phyloP scores from a whole-genome alignment of 2,113 vertebrate genomes.

The Agapornis roseicollis region DNA sequence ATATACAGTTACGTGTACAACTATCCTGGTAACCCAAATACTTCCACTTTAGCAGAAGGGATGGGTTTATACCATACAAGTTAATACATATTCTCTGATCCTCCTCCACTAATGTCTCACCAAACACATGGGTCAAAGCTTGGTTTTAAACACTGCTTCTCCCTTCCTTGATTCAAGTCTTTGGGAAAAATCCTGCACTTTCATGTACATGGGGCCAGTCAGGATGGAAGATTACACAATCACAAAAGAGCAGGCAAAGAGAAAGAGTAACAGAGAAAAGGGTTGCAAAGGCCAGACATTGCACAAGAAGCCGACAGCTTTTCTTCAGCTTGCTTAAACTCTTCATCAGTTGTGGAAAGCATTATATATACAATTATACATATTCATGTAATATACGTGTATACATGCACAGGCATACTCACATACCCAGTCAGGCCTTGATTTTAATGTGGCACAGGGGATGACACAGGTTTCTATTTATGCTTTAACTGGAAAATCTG shows the following conservation, averaged over 20 bases:
- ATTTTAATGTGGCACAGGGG: slow-evolving; percentile 22
- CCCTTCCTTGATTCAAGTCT: not conserved
- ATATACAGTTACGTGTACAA: not conserved
- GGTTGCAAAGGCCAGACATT: not conserved
- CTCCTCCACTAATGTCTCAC: not conserved
- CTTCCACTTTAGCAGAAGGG: not conserved
- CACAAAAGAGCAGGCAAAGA: slow-evolving; percentile 1
- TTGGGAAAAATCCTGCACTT: not conserved
- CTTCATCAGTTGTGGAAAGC: slow-evolving; percentile 12
- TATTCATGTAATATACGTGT: not conserved
- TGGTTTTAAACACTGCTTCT: not conserved
- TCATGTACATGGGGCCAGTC: not conserved
- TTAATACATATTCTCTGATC: not conserved
- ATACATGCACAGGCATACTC: not conserved
- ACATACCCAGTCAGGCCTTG: slow-evolving; percentile 39
- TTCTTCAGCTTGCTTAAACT: slow-evolving; percentile 17
- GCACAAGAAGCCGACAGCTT: not conserved
- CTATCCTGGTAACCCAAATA: not conserved
- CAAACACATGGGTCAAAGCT: not conserved
- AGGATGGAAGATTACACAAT: not conserved
- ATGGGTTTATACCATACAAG: not conserved
- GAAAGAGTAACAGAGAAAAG: not conserved
- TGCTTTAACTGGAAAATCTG: slow-evolving; percentile 5
- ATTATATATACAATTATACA: not conserved
- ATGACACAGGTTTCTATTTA: not conserved